phyloP scores from a whole-genome alignment of 2,888 invertebrate genomes.

The Clusia tigrina region DNA sequence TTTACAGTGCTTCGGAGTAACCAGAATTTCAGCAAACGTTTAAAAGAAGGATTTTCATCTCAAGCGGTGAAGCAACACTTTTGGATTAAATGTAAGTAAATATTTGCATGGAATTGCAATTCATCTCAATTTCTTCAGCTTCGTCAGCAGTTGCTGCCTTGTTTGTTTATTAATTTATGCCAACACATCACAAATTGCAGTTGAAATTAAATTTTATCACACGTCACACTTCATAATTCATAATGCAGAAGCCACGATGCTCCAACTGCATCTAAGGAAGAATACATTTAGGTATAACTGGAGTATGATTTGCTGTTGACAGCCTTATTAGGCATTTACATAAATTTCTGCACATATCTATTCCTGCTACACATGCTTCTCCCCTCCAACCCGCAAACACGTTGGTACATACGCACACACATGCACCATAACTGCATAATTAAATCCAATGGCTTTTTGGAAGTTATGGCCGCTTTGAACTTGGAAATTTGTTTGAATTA shows the following conservation, averaged over 20 bases:
- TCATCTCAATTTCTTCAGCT: slow-evolving; percentile 32
- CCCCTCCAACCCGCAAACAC: neutral
- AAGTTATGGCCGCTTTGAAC: slow-evolving; percentile 61
- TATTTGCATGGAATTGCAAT: slow-evolving; percentile 3
- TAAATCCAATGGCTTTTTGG: slow-evolving; percentile 11
- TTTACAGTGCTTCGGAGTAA: too few relatives aligned
- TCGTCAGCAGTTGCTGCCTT: slow-evolving; percentile 40
- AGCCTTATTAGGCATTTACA: slow-evolving; percentile 57
- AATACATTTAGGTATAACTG: neutral
- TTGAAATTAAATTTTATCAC: slow-evolving; percentile 38
- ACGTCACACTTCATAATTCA: slow-evolving; percentile 28
- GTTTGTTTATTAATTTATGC: slow-evolving; percentile 33
- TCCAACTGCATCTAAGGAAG: slow-evolving; percentile 37
- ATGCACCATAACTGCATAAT: neutral
- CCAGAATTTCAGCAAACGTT: too few relatives aligned
- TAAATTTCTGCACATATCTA: slow-evolving; percentile 39
- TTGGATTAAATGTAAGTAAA: neutral
- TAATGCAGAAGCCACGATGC: slow-evolving; percentile 18
- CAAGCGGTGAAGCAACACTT: neutral
- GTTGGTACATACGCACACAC: neutral
- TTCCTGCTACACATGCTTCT: neutral
- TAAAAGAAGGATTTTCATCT: neutral
- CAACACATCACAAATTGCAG: slow-evolving; percentile 32
- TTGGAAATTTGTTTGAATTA: slow-evolving; percentile 60
- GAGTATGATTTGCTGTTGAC: slow-evolving; percentile 43